Conservation (phyloP, 2,888 invertebrate genomes). For the Drosophila seclusa region DNA sequence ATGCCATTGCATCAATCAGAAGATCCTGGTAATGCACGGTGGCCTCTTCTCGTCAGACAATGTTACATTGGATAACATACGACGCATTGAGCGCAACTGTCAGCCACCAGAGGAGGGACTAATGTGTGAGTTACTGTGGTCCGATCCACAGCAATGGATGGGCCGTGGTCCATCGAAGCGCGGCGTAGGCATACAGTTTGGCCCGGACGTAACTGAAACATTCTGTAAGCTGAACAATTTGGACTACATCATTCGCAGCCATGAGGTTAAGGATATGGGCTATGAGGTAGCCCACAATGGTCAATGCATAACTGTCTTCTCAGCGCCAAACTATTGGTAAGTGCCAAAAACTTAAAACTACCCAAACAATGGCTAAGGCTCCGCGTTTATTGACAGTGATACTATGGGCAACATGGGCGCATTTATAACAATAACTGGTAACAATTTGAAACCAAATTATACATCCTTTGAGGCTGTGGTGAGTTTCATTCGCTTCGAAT, state of each 20-base stretch:
- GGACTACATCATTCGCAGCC: conserved; percentile 97
- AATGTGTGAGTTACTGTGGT: conserved; percentile 99
- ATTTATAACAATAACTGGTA: conserved; percentile 97
- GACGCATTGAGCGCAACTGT: conserved; percentile 94
- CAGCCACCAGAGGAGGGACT: conserved; percentile 99
- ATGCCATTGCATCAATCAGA: conserved; percentile 96
- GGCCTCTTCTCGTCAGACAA: conserved; percentile 97
- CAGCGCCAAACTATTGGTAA: conserved; percentile 99
- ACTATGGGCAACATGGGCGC: conserved; percentile 99
- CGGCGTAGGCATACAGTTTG: conserved; percentile 99
- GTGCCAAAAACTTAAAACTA: neutral
- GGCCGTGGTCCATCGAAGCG: conserved; percentile 97
- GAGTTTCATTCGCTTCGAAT: conserved; percentile 84
- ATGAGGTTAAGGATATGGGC: conserved; percentile 98
- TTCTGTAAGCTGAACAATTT: conserved; percentile 94
- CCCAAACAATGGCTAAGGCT: neutral
- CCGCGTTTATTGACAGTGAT: conserved; percentile 89
- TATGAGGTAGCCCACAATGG: conserved; percentile 98
- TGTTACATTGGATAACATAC: conserved; percentile 96
- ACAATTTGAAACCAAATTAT: conserved; percentile 95
- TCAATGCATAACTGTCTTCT: conserved; percentile 99
- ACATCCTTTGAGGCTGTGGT: conserved; percentile 98
- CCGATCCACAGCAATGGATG: conserved; percentile 96
- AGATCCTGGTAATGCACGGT: conserved; percentile 97
- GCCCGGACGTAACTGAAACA: conserved; percentile 96